These are phyloP conservation scores for Ophion slaviceki DNA, from an alignment of 2,888 invertebrate genomes.

Conservation along the genomic window DNA sequence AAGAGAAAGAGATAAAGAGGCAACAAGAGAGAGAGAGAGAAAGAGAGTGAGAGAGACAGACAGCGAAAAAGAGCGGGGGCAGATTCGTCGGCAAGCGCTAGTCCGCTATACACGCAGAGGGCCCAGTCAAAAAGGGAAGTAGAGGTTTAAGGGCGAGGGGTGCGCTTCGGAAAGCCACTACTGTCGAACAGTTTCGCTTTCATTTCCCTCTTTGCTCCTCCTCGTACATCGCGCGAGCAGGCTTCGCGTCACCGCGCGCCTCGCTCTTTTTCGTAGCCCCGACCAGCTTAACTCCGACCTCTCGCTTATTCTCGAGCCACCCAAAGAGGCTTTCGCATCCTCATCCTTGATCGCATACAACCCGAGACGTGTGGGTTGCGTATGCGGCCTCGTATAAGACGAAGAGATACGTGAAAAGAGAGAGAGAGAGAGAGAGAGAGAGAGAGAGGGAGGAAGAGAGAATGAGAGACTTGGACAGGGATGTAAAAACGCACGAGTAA, in stretches of 20 bases:
- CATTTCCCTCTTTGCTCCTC: slow-evolving; percentile 79
- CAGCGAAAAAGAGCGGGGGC: slow-evolving; percentile 63
- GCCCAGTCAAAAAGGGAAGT: slow-evolving; percentile 64
- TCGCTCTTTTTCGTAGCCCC: slow-evolving; percentile 17
- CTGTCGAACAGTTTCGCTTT: slow-evolving; percentile 83
- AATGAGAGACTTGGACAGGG: slow-evolving; percentile 49
- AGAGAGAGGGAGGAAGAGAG: slow-evolving; percentile 52
- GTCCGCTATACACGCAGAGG: slow-evolving; percentile 37
- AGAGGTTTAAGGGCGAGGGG: slow-evolving; percentile 67
- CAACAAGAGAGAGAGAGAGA: slow-evolving; percentile 57
- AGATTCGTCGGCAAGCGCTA: slow-evolving; percentile 66
- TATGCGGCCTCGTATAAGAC: too few species aligned
- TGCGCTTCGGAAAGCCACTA: slow-evolving; percentile 75
- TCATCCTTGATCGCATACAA: too few species aligned
- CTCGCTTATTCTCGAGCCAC: slow-evolving; percentile 44
- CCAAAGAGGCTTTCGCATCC: neutral
- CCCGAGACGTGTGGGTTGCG: too few species aligned
- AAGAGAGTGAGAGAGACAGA: slow-evolving; percentile 61
- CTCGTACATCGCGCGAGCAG: neutral
- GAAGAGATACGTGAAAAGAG: slow-evolving; percentile 45
- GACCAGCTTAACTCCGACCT: slow-evolving; percentile 56
- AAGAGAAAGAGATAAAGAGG: slow-evolving; percentile 54
- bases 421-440: slow-evolving; percentile 40
- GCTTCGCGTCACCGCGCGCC: slow-evolving; percentile 52
- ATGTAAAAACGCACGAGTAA: slow-evolving; percentile 53